Conservation (phyloP, 2,888 invertebrate genomes). For the Globia sparganii region DNA sequence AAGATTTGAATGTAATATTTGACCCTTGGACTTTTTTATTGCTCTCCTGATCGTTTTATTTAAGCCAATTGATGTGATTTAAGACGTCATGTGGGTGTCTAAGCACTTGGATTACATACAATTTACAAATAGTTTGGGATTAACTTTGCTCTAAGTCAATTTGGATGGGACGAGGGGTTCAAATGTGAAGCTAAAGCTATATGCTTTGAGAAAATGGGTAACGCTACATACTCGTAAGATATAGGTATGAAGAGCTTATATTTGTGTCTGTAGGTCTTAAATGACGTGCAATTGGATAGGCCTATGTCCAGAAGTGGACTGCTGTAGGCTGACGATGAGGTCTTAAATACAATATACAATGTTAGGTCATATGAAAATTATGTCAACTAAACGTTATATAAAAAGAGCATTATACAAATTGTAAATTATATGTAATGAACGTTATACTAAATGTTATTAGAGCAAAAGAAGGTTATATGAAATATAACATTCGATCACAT, state of each 20-base stretch:
- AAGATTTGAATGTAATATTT: slow-evolving; percentile 64
- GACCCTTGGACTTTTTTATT: slow-evolving; percentile 55
- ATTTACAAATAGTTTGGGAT: slow-evolving; percentile 10
- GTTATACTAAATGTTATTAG: no score
- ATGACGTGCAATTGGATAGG: no score
- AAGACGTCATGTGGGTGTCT: slow-evolving; percentile 21
- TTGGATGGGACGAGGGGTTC: slow-evolving; percentile 3
- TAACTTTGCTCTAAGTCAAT: slow-evolving; percentile 9
- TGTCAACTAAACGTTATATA: no score
- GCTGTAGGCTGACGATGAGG: no score
- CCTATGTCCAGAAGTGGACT: no score
- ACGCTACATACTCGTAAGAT: not conserved
- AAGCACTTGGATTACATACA: slow-evolving; percentile 18
- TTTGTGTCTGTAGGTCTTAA: slow-evolving; percentile 1
- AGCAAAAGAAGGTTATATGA: no score
- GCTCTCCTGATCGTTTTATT: slow-evolving; percentile 49
- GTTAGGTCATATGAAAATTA: no score
- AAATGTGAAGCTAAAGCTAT: not conserved
- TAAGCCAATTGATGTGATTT: slow-evolving; percentile 39
- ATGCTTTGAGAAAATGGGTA: not conserved
- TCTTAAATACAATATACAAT: no score
- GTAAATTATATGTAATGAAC: no score
- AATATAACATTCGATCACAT: no score
- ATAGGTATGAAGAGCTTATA: not conserved
- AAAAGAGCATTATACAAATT: no score